A percentile compares a stretch with the other conserved stretches of the same genome.
Conservation (phyloP, 92 coral and sea anemone genomes). For the Zoanthus sociatus region DNA sequence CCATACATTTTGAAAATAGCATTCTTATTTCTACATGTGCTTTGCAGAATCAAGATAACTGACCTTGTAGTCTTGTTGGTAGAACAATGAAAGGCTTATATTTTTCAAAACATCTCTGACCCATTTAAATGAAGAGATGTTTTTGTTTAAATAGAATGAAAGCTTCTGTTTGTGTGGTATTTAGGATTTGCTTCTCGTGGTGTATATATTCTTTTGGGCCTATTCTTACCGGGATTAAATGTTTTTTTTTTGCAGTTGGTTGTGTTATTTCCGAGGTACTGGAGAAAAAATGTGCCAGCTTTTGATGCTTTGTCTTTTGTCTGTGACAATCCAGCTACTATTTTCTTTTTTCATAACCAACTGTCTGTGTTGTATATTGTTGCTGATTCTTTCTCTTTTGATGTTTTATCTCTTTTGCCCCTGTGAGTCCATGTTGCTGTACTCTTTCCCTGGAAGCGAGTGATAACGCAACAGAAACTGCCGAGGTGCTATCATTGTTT, state of each 20-base stretch:
- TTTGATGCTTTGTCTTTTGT: background rate
- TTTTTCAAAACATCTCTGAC: no score
- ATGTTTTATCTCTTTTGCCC: no score
- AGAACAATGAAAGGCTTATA: background rate
- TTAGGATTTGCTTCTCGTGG: slow-evolving; percentile 6
- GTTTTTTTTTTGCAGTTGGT: background rate
- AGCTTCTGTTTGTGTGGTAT: background rate
- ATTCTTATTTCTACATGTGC: no score
- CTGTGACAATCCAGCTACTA: no score
- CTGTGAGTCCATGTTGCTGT: no score
- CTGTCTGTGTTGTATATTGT: no score
- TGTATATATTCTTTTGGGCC: background rate
- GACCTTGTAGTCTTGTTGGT: background rate
- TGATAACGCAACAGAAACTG: no score
- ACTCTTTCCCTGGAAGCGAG: no score
- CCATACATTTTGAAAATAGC: background rate
- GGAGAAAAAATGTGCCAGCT: background rate
- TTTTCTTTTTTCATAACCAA: no score
- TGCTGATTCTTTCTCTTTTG: no score
- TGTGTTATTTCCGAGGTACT: background rate
- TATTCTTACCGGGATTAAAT: background rate
- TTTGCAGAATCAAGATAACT: background rate
- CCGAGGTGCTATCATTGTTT: no score
- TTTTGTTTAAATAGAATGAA: background rate
- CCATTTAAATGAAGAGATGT: background rate